A percentile compares a stretch with the other conserved stretches of the same genome.
Conservation (phyloP, 2,797 vertebrate genomes). For the Microchirus variegatus region DNA sequence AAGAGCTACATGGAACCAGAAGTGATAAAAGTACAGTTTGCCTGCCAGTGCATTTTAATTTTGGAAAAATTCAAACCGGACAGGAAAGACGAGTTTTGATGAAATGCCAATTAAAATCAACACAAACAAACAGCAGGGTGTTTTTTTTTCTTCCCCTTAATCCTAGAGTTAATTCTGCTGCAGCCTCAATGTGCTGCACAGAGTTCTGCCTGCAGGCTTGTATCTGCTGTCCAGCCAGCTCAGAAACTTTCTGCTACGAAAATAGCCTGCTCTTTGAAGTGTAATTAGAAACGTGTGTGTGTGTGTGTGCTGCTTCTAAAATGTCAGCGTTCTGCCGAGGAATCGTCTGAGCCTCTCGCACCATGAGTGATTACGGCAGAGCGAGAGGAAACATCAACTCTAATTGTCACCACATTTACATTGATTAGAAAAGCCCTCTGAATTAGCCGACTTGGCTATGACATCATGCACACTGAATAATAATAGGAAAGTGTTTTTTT, state of each 20-base stretch:
- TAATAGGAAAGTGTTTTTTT: constrained; percentile 9
- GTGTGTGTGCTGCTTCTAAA: constrained; percentile 38
- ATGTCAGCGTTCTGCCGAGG: constrained; percentile 35
- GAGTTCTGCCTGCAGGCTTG: constrained; percentile 32
- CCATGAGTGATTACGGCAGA: constrained; percentile 26
- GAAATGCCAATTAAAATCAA: constrained; percentile 3
- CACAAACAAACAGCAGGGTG: constrained; percentile 24
- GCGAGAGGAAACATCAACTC: constrained; percentile 19
- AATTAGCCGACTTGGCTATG: constrained; percentile 1
- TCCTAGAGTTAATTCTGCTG: constrained; percentile 30
- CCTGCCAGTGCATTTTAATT: constrained; percentile 8
- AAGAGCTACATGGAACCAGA: background rate
- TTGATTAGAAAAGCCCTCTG: constrained; percentile 20
- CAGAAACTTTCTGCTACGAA: constrained; percentile 37
- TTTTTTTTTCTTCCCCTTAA: constrained; percentile 18
- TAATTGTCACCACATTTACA: constrained; percentile 33
- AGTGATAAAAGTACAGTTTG: background rate
- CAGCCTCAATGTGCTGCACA: constrained; percentile 28
- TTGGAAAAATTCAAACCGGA: background rate
- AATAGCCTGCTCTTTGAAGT: constrained; percentile 63
- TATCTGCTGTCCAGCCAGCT: constrained; percentile 34
- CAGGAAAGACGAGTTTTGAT: background rate
- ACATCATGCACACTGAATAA: constrained; percentile 5
- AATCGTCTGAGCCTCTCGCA: constrained; percentile 17
- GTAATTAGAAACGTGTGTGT: constrained; percentile 62